These are phyloP conservation scores for Rallus crepitans DNA, from an alignment of 2,797 vertebrate genomes.

Conservation along the genomic window DNA sequence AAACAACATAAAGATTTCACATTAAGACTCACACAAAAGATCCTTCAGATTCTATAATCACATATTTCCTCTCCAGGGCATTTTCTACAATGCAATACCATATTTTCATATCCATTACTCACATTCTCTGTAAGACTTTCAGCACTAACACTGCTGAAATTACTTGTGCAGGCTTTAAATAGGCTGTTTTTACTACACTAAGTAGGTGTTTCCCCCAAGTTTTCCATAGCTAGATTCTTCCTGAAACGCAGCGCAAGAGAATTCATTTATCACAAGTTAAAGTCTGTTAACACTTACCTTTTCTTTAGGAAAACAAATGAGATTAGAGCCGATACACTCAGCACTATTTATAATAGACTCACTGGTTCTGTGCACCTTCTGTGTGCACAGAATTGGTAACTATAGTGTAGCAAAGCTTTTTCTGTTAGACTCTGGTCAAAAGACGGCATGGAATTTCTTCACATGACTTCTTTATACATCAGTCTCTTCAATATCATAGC, in stretches of 20 bases:
- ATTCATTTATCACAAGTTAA: background rate
- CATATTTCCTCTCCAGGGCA: constrained; percentile 47
- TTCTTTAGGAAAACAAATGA: constrained; percentile 36
- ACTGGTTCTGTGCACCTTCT: background rate
- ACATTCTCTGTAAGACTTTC: constrained; percentile 14
- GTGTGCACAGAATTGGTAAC: background rate
- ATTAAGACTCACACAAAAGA: constrained; percentile 43
- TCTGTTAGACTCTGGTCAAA: background rate
- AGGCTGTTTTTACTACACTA: constrained; percentile 2
- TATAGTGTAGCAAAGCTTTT: background rate
- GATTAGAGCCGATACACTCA: background rate
- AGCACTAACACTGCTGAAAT: constrained; percentile 42
- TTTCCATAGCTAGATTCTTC: constrained; percentile 1
- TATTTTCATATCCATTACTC: constrained; percentile 65
- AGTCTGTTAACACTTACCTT: background rate
- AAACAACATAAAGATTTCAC: constrained; percentile 29
- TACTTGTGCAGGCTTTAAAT: constrained; percentile 31
- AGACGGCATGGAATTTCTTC: background rate
- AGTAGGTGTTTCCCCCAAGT: constrained; percentile 12
- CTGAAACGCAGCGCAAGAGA: background rate
- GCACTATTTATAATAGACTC: background rate
- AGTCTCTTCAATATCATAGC: background rate
- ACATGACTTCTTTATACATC: background rate
- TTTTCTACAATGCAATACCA: constrained; percentile 32
- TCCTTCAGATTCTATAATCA: constrained; percentile 40